Evolutionary conservation across 2,888 invertebrate genomes (phyloP).

Genomic region (Latrodectus hesperus): DNA sequence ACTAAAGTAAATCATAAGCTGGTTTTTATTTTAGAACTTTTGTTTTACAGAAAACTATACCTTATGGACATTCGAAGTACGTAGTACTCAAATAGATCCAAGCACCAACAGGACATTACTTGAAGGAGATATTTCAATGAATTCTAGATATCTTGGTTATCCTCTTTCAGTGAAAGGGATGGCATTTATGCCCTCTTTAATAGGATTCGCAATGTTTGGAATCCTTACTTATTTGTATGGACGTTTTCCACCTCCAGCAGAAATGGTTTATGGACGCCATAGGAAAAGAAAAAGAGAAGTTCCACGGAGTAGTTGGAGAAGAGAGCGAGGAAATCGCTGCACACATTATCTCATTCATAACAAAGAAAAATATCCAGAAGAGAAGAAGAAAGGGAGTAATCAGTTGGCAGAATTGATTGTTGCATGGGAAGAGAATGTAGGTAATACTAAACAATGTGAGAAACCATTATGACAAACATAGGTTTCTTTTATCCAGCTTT

Average conservation of each 20-base stretch:
- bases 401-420: constrained; percentile 58
- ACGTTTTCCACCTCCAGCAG: constrained; percentile 73
- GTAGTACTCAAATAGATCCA: constrained; percentile 75
- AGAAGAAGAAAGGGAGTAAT: constrained; percentile 54
- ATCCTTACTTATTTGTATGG: constrained; percentile 74
- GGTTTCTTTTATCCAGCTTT: constrained; percentile 22
- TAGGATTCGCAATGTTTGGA: constrained; percentile 74
- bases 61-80: constrained; percentile 75
- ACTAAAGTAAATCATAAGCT: too few species aligned
- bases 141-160: constrained; percentile 76
- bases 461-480: constrained; percentile 69
- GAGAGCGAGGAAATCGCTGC: constrained; percentile 70
- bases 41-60: constrained; percentile 72
- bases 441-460: constrained; percentile 62
- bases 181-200: constrained; percentile 76
- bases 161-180: constrained; percentile 75
- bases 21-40: neutral
- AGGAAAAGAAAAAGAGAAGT: constrained; percentile 67
- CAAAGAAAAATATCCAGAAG: constrained; percentile 58
- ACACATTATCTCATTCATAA: constrained; percentile 67
- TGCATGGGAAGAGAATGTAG: constrained; percentile 65
- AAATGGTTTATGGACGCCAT: constrained; percentile 69
- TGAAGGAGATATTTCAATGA: constrained; percentile 76
- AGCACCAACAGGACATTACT: constrained; percentile 75
- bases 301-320: constrained; percentile 71